These are phyloP conservation scores for Drosophila melanosoma DNA, from an alignment of 2,888 invertebrate species.

Conservation along the genomic window DNA sequence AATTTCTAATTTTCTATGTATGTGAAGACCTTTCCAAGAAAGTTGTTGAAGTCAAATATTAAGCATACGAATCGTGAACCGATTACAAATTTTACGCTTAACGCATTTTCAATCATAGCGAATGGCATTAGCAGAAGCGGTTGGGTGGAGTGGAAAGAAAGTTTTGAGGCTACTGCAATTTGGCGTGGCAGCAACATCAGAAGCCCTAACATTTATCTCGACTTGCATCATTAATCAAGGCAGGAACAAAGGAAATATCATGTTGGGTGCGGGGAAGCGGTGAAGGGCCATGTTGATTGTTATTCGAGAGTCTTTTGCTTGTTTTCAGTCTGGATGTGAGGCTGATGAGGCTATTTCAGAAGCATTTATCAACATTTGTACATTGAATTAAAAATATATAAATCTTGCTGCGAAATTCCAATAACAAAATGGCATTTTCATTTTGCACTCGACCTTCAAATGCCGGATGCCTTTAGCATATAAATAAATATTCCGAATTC, in stretches of 20 bases:
- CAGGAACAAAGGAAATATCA: constrained; percentile 47
- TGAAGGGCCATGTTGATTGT: not conserved
- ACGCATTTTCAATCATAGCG: constrained; percentile 38
- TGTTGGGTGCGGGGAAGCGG: not conserved
- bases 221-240: constrained; percentile 71
- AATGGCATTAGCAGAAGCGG: constrained; percentile 7
- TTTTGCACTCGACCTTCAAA: constrained; percentile 56
- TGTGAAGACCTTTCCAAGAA: not conserved
- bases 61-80: constrained; percentile 33
- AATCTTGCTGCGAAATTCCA: constrained; percentile 46
- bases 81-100: constrained; percentile 24
- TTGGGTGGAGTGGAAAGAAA: constrained; percentile 24
- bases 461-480: constrained; percentile 13
- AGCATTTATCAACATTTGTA: constrained; percentile 74
- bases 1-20: not conserved
- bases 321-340: not conserved
- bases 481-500: constrained; percentile 32
- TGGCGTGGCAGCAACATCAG: constrained; percentile 30
- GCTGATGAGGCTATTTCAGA: constrained; percentile 22
- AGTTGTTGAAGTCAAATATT: constrained; percentile 10
- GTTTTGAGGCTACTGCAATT: constrained; percentile 58
- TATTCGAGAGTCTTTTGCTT: not conserved
- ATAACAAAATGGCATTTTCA: constrained; percentile 48
- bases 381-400: constrained; percentile 68
- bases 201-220: constrained; percentile 68